Conservation (phyloP, 2,797 vertebrate genomes). For the Threskiornis aethiopicus region DNA sequence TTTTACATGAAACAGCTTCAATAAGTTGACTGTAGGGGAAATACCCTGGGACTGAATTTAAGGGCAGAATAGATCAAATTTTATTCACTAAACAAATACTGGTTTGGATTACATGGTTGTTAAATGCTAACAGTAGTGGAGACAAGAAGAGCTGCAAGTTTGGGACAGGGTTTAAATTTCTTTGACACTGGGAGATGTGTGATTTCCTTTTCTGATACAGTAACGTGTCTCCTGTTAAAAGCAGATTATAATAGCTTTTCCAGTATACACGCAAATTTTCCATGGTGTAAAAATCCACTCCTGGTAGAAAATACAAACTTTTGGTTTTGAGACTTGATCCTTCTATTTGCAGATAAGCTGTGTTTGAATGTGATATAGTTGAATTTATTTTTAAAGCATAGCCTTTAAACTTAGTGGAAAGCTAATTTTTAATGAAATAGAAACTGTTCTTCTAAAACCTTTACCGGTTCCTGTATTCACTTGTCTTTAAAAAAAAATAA, state of each 20-base stretch:
- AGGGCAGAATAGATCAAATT: neutral
- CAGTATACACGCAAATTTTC: neutral
- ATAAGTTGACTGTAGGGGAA: neutral
- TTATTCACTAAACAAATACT: neutral
- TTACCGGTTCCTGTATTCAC: neutral
- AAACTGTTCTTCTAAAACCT: neutral
- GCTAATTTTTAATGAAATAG: neutral
- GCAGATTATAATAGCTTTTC: neutral
- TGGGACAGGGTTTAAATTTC: neutral
- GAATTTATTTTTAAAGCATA: neutral
- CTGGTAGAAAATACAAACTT: neutral
- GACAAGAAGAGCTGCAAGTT: neutral
- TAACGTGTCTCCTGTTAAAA: neutral
- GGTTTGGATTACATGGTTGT: neutral
- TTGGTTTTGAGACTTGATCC: neutral
- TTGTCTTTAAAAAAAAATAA: neutral
- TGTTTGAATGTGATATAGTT: neutral
- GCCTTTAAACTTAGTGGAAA: neutral
- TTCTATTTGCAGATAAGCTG: neutral
- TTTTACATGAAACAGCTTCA: neutral
- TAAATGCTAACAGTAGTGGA: neutral
- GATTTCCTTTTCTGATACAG: neutral
- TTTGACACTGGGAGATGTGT: rapidly evolving
- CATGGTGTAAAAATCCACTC: neutral
- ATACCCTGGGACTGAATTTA: neutral